Conservation (phyloP, 2,113 vertebrate species). For the Entomyzon cyanotis region DNA sequence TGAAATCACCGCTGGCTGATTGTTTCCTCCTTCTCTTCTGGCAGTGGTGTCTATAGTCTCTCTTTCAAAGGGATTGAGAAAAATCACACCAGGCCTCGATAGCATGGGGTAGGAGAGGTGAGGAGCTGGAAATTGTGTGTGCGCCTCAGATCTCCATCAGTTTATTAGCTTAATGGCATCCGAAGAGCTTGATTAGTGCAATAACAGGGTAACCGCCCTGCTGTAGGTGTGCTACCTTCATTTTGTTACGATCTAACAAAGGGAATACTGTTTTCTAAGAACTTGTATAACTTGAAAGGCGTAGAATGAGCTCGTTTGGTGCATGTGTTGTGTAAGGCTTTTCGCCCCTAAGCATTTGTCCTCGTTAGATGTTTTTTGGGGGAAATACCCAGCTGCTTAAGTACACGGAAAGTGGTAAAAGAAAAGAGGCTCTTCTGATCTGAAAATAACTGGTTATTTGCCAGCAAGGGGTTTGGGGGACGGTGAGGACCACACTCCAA, state of each 20-base stretch:
- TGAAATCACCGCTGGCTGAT: slow-evolving; percentile 37
- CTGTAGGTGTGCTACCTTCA: slow-evolving; percentile 57
- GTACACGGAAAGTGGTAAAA: slow-evolving; percentile 21
- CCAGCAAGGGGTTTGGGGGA: background rate
- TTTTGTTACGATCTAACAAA: slow-evolving; percentile 50
- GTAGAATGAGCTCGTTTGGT: slow-evolving; percentile 45
- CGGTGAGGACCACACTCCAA: background rate
- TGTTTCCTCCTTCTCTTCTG: slow-evolving; percentile 41
- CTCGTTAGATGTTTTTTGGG: background rate
- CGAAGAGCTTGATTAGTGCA: slow-evolving; percentile 62
- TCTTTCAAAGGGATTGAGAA: slow-evolving; percentile 57
- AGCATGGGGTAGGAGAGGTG: slow-evolving; percentile 21
- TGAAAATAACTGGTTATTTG: background rate
- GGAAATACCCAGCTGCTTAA: slow-evolving; percentile 6
- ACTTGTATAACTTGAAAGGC: slow-evolving; percentile 64
- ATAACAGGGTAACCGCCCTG: slow-evolving; percentile 46
- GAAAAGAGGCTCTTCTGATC: slow-evolving; percentile 38
- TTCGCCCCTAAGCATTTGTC: slow-evolving; percentile 60
- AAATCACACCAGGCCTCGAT: slow-evolving; percentile 60
- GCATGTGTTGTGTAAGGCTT: slow-evolving; percentile 38
- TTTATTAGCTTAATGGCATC: slow-evolving; percentile 67
- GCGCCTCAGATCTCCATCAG: slow-evolving; percentile 57
- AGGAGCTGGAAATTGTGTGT: slow-evolving; percentile 20
- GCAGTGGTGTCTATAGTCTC: background rate
- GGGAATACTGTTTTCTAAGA: slow-evolving; percentile 59